These are phyloP conservation scores for Phodopus roborovskii DNA, from an alignment of 2,113 vertebrate genomes.

Conservation along the genomic window DNA sequence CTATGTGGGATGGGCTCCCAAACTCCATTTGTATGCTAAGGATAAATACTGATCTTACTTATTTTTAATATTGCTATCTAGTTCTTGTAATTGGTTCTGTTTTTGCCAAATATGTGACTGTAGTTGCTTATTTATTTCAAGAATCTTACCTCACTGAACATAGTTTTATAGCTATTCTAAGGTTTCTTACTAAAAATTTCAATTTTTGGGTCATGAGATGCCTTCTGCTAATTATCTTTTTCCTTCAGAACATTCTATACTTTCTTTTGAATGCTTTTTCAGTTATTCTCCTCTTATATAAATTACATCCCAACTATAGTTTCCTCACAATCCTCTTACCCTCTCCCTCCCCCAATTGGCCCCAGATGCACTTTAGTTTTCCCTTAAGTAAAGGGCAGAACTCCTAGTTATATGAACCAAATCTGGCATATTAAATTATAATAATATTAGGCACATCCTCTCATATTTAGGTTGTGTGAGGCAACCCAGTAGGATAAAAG, in stretches of 20 bases:
- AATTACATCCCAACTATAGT: not conserved
- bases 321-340: not conserved
- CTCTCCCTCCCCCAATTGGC: not conserved
- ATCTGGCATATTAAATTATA: not conserved
- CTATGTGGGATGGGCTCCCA: too few relatives aligned
- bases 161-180: not conserved
- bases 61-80: not conserved
- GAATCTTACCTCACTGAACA: not conserved
- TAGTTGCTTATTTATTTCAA: constrained; percentile 20
- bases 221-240: not conserved
- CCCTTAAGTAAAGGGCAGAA: not conserved
- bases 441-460: not conserved
- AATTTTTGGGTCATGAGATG: not conserved
- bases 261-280: not conserved
- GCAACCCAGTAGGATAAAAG: not conserved
- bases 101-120: not conserved
- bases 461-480: not conserved
- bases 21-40: too few relatives aligned
- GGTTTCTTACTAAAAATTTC: constrained; percentile 15
- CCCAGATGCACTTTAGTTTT: not conserved
- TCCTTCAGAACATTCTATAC: not conserved
- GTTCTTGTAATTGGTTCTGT: not conserved
- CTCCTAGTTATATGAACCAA: not conserved
- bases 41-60: too few relatives aligned
- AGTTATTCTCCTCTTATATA: not conserved